Percentiles rank a stretch among this genome's conserved stretches.
Evolutionary conservation across 1,140 invertebrate genomes (phyloP).

Genomic region (silkworm (Bombyx mori)): ASM3026992v2 NC_085115.1:8645501-8646000

Average conservation of each 20-base stretch:
- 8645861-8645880: slow-evolving; percentile 37
- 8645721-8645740: too few species aligned
- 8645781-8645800: slow-evolving; percentile 48
- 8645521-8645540: too few species aligned
- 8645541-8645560: too few species aligned
- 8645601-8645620: neutral
- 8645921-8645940: slow-evolving; percentile 35
- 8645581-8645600: too few species aligned
- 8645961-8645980: slow-evolving; percentile 10
- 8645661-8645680: too few species aligned
- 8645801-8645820: slow-evolving; percentile 59
- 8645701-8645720: too few species aligned
- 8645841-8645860: slow-evolving; percentile 54
- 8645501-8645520: too few species aligned
- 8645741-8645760: too few species aligned
- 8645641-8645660: neutral
- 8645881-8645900: slow-evolving; percentile 32
- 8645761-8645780: slow-evolving; percentile 15
- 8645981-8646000: neutral
- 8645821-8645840: slow-evolving; percentile 49
- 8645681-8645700: too few species aligned
- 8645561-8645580: too few species aligned
- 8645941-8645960: slow-evolving; percentile 10
- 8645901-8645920: slow-evolving; percentile 27
- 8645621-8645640: neutral